A percentile compares a stretch with the other conserved stretches of the same genome.
Evolutionary conservation across 2,888 invertebrate species (phyloP).

Genomic region (Spisula subtruncata): DNA sequence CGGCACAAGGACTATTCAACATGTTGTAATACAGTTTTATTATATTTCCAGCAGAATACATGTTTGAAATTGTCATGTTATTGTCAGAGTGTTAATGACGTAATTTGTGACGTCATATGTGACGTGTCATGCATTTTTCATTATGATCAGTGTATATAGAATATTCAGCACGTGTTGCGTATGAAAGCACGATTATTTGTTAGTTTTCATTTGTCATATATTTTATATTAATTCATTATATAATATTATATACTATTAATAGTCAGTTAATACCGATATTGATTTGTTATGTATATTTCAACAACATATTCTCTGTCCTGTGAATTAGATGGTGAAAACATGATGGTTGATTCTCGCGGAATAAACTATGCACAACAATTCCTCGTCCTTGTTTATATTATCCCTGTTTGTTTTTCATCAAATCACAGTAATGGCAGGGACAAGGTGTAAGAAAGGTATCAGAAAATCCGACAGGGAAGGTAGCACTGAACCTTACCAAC

Average conservation of each 20-base stretch:
- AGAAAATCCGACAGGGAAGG: too few species aligned
- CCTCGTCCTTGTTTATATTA: neutral
- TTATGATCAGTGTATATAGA: slow-evolving; percentile 18
- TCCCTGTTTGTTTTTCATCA: neutral
- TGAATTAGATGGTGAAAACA: slow-evolving; percentile 30
- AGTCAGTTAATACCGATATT: slow-evolving; percentile 28
- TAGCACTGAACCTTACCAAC: too few species aligned
- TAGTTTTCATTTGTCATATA: slow-evolving; percentile 53
- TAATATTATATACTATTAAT: slow-evolving; percentile 26
- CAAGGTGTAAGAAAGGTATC: too few species aligned
- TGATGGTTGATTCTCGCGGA: slow-evolving; percentile 39
- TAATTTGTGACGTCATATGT: slow-evolving; percentile 13
- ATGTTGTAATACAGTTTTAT: too few species aligned
- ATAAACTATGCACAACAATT: slow-evolving; percentile 51
- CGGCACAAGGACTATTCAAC: too few species aligned
- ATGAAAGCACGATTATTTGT: slow-evolving; percentile 44
- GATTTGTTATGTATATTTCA: slow-evolving; percentile 30
- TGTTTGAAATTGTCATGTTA: neutral
- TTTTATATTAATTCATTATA: slow-evolving; percentile 44
- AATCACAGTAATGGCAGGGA: too few species aligned
- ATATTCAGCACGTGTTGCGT: slow-evolving; percentile 46
- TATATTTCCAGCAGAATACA: neutral
- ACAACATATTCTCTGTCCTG: slow-evolving; percentile 16
- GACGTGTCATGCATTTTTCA: slow-evolving; percentile 17
- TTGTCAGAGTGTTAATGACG: neutral